Conservation (phyloP, 2,113 vertebrate genomes). For the Ochotona curzoniae region DNA sequence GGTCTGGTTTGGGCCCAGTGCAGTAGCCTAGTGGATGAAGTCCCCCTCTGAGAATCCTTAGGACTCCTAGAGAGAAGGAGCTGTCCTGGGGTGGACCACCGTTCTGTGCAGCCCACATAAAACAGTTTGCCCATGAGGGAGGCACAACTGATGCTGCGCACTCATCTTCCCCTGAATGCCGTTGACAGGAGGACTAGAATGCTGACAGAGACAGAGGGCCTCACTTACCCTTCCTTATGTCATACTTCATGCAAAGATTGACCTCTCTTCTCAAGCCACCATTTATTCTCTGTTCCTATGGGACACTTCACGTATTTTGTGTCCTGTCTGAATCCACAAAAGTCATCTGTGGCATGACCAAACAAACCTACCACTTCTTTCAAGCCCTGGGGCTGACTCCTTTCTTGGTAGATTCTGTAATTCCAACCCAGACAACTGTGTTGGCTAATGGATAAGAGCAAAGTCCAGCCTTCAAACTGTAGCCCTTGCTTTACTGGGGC, state of each 20-base stretch:
- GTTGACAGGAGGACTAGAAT: not conserved
- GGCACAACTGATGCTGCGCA: not conserved
- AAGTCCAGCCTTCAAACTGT: not conserved
- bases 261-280: not conserved
- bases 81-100: not conserved
- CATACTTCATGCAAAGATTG: not conserved
- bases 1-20: not conserved
- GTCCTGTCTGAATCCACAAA: not conserved
- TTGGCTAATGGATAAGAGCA: not conserved
- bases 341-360: constrained; percentile 4
- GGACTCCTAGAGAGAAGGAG: not conserved
- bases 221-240: not conserved
- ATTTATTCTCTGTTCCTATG: not conserved
- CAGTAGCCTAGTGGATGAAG: too few species aligned
- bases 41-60: constrained; percentile 28
- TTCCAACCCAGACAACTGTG: not conserved
- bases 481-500: not conserved
- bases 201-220: not conserved
- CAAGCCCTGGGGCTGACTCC: not conserved
- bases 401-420: not conserved
- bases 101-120: not conserved
- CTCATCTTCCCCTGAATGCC: too few species aligned
- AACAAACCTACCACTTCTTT: not conserved
- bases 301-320: not conserved
- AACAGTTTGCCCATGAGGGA: not conserved